Evolutionary conservation across 2,888 invertebrate species (phyloP), one percentile per base, ranked within the genome.

Genomic region (Incurvaria masculella): DNA sequence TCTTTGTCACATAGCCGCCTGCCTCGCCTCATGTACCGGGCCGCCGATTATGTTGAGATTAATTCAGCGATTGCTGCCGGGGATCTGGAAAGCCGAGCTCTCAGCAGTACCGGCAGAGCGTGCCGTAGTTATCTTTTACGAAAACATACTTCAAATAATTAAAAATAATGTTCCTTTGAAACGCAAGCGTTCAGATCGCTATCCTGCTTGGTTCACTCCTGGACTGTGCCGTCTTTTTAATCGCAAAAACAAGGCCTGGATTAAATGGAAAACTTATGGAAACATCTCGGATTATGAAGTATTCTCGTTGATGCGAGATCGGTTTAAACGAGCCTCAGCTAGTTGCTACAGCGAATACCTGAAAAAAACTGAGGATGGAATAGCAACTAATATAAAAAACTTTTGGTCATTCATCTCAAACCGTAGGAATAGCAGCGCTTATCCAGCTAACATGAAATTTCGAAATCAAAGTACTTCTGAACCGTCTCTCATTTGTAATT

Each of bases 181-280:
- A 17, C 45, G 14, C 17, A 11, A 39, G 8, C 51, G 47, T 47
- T 27, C 26, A n/a, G 11, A 23, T 21, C 10, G 27, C 3, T 51
- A 41, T 44, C 49, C 52, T 2, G 40, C 38, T 1, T 55, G 33
- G 33, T 33, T 33, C 14, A 14, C 33, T 14, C 38, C 44, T 5
- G 11, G 49, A 4, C 39, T 55, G 10, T 41, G 50, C 20, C 48
- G 49, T 27, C 49, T 51, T 38, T 52, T 50, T 26, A 53, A 48
- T 46, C 42, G 44, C 16, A 55, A 55, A 50, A 47, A 48, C 33
- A 51, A 48, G 23, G 47, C 44, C 18, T 55, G 51, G 52, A 45
- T 49, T 10, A 51, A 50, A 39, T 53, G 49, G 47, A 52, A 53
- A 43, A 51, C 47, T 39, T 51, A 51, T 21, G 40, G 40, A 17